These are phyloP conservation scores for Sebastes matsubarae DNA, from an alignment of 2,797 vertebrate species.

Conservation along the genomic window DNA sequence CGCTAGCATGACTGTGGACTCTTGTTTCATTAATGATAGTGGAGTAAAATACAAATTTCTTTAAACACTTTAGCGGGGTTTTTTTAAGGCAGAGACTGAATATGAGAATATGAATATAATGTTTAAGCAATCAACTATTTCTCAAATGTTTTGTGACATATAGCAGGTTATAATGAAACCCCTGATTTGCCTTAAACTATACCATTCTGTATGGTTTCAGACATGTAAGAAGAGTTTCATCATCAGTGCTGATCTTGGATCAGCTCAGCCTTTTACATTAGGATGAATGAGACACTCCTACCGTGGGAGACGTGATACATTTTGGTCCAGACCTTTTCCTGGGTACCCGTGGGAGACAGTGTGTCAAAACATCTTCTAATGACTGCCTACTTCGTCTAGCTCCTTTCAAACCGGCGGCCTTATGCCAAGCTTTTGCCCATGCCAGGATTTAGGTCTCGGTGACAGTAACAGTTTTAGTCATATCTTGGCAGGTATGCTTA, in stretches of 20 bases:
- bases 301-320: slow-evolving; percentile 27
- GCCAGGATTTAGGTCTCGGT: slow-evolving; percentile 61
- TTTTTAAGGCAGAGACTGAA: background rate
- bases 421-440: slow-evolving; percentile 56
- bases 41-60: background rate
- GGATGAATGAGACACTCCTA: slow-evolving; percentile 21
- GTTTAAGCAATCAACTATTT: background rate
- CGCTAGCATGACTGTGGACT: too few species aligned
- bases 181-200: background rate
- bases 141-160: background rate
- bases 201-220: slow-evolving; percentile 18
- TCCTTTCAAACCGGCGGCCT: slow-evolving; percentile 46
- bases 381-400: slow-evolving; percentile 58
- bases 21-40: too few species aligned
- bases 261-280: slow-evolving; percentile 22
- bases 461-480: slow-evolving; percentile 73
- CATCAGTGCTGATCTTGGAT: slow-evolving; percentile 27
- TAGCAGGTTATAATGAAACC: background rate
- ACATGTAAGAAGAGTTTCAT: slow-evolving; percentile 21
- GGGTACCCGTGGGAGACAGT: slow-evolving; percentile 39
- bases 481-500: slow-evolving; percentile 69
- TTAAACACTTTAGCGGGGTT: background rate
- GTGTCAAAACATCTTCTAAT: slow-evolving; percentile 69
- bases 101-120: background rate
- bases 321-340: slow-evolving; percentile 33